Conservation (phyloP, 1,140 invertebrate genomes). For the Oscheius sp. region DNA sequence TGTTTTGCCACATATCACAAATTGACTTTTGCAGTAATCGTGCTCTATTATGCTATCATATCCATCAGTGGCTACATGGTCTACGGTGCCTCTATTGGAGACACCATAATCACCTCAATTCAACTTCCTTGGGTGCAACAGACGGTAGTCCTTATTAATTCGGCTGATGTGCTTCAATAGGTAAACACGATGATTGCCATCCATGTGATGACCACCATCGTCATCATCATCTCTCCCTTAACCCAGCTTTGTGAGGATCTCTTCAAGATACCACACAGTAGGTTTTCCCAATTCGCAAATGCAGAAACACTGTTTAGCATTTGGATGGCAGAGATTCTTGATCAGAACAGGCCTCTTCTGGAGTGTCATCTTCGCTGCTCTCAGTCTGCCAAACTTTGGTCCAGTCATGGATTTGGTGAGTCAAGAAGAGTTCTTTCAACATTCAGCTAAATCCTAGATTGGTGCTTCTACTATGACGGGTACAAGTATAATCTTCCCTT, state of each 20-base stretch:
- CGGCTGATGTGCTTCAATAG: background rate
- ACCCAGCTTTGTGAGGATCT: constrained; percentile 71
- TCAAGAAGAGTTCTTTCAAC: no score
- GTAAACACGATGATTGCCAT: constrained; percentile 53
- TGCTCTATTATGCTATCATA: constrained; percentile 47
- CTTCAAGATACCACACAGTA: constrained; percentile 69
- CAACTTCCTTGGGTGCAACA: constrained; percentile 54
- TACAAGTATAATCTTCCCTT: constrained; percentile 78
- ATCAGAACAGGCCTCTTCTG: constrained; percentile 72
- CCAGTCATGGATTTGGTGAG: constrained; percentile 76
- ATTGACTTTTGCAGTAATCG: constrained; percentile 39
- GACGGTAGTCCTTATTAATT: constrained; percentile 54
- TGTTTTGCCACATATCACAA: no score
- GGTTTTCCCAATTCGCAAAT: no score
- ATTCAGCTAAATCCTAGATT: constrained; percentile 66
- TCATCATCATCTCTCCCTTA: constrained; percentile 64
- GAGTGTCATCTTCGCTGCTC: constrained; percentile 74
- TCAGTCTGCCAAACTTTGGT: constrained; percentile 80
- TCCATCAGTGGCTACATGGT: constrained; percentile 41
- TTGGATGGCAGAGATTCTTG: constrained; percentile 74
- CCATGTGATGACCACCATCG: constrained; percentile 62
- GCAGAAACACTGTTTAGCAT: constrained; percentile 71
- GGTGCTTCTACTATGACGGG: constrained; percentile 79
- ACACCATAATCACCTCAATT: constrained; percentile 53
- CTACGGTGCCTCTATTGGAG: constrained; percentile 50